Base-by-base conservation (phyloP, 2,113 vertebrate species). In the Ammospiza nelsoni region DNA sequence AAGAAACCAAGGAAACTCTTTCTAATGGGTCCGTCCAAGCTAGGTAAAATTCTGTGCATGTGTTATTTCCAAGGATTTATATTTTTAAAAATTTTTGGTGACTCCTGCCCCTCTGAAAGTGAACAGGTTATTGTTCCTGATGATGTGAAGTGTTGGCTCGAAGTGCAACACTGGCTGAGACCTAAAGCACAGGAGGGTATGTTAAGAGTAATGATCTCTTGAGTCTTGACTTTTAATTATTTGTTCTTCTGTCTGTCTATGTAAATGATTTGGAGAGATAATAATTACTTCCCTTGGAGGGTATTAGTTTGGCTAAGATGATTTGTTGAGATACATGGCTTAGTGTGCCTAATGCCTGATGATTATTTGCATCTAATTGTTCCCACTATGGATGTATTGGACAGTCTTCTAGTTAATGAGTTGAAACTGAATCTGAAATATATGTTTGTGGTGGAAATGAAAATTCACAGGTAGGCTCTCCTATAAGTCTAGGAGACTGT, bases 251-350 rank as follows among this genome's bases (percentile, higher is more conserved):
- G 22, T 63, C 39, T 69, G 71, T 78, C 29, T 55, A 31, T 90
- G 78, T 71, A 78, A 91, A 58, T 33, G 5, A 37, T 82, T 68
- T 75, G 13, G 23, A 82, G 66, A 94, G 73, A 76, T 57, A n/a
- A 67, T 78, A 61, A 63, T 80, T 29, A 24, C 41, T 94, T 91
- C 44, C 18, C 44, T 79, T 49, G n/a, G 76, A 78, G 66, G 59
- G 15, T 87, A 33, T 94, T 94, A 52, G 24, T 92, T 74, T 43
- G 41, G 48, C 67, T 91, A 46, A 84, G 91, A 72, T 91, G 81
- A 84, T 91, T 87, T 89, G n/a, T 77, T 89, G 73, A 87, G 52
- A 80, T 49, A 17, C 3, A 35, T 14, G n/a, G 52, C 44, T 87
- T 92, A 68, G 25, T 27, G 24, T 71, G 55, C 68, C 57, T 93